A percentile compares a stretch with the other conserved stretches of the same genome.
Conservation (phyloP, 2,888 invertebrate species). For the Chrysolina oricalcia region DNA sequence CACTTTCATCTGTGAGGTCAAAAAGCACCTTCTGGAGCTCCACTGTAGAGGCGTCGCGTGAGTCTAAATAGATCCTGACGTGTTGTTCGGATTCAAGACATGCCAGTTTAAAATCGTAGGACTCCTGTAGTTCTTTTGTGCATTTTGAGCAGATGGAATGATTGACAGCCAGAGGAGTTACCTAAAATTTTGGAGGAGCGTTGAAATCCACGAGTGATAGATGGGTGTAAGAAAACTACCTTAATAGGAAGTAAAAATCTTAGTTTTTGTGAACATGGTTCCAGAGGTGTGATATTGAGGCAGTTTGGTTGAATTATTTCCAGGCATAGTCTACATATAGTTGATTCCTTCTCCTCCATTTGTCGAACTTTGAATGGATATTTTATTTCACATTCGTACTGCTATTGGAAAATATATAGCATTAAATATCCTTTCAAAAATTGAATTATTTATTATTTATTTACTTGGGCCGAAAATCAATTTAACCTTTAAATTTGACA, state of each 20-base stretch:
- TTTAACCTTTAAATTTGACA: too few relatives aligned
- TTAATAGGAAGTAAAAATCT: background rate
- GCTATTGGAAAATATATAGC: too few relatives aligned
- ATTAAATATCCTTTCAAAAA: too few relatives aligned
- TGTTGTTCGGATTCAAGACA: constrained; percentile 12
- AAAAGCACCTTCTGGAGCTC: background rate
- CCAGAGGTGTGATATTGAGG: background rate
- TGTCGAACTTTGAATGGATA: background rate
- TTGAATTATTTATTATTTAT: too few relatives aligned
- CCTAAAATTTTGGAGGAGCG: background rate
- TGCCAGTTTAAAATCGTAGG: constrained; percentile 1
- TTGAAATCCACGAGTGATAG: background rate
- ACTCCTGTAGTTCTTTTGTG: background rate
- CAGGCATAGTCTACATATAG: constrained; percentile 19
- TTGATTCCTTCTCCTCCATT: background rate
- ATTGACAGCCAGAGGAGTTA: background rate
- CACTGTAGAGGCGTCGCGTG: background rate
- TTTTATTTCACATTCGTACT: too few relatives aligned
- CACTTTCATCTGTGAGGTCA: too few relatives aligned
- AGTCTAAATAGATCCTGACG: background rate
- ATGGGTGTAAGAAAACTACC: background rate
- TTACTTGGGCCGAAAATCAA: too few relatives aligned
- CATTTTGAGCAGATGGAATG: constrained; percentile 5
- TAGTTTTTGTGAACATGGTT: too few relatives aligned
- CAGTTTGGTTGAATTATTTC: background rate